A percentile compares a stretch with the other conserved stretches of the same genome.
Conservation (phyloP, 2,797 vertebrate genomes). For the Pachyuromys duprasi region DNA sequence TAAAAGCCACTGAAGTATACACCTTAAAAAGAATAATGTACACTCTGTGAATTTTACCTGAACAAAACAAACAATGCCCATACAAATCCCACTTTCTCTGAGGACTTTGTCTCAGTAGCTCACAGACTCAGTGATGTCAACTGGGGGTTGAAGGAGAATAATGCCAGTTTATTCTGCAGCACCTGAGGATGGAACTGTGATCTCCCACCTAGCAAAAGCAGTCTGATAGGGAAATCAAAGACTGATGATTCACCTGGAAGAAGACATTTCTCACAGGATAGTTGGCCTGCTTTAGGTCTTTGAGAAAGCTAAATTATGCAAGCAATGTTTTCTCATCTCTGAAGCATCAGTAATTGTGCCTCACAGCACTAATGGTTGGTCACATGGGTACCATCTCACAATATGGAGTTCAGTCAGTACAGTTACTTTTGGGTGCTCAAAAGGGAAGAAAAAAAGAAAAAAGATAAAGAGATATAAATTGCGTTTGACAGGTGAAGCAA, state of each 20-base stretch:
- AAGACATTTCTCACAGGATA: neutral
- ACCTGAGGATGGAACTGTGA: neutral
- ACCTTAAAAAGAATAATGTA: neutral
- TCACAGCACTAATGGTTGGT: neutral
- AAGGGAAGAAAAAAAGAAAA: conserved; percentile 32
- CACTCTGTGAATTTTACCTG: neutral
- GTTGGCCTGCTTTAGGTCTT: neutral
- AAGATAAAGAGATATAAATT: neutral
- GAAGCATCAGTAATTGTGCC: neutral
- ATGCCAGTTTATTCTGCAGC: neutral
- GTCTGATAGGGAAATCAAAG: neutral
- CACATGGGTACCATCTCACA: neutral
- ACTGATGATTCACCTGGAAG: neutral
- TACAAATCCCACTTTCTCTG: neutral
- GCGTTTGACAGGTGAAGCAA: neutral
- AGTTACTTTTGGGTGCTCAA: neutral
- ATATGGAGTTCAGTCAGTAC: neutral
- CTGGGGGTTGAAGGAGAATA: accelerated
- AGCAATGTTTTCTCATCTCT: neutral
- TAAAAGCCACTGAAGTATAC: neutral
- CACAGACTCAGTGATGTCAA: neutral
- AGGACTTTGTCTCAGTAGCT: neutral
- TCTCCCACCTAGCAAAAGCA: neutral
- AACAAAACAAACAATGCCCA: neutral
- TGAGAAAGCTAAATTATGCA: neutral